Conservation (phyloP, 1,140 invertebrate species). For the Drosophila fuyamai region DNA sequence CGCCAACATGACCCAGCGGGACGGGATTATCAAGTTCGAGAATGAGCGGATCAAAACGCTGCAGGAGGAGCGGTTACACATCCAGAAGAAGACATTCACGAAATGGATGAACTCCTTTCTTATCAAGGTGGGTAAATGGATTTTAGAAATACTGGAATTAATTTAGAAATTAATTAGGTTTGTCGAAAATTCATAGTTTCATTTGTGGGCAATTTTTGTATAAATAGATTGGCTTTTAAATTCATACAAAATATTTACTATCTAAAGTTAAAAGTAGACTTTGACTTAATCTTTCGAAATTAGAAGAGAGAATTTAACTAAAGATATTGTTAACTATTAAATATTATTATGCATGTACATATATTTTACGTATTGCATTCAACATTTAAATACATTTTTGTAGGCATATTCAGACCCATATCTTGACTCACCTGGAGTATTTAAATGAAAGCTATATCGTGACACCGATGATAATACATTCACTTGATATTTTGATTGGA, state of each 20-base stretch:
- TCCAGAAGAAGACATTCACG: constrained; percentile 99
- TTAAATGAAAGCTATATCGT: constrained; percentile 13
- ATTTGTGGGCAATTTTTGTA: too few relatives aligned
- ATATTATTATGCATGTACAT: too few relatives aligned
- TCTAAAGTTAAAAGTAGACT: too few relatives aligned
- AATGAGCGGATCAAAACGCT: constrained; percentile 97
- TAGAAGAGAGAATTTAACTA: too few relatives aligned
- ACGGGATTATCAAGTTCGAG: constrained; percentile 97
- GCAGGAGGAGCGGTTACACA: constrained; percentile 98
- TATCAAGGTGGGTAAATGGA: constrained; percentile 90
- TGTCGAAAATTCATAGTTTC: neutral
- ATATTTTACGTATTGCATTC: too few relatives aligned
- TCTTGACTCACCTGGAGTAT: neutral
- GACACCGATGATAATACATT: constrained; percentile 11
- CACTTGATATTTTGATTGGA: constrained; percentile 23
- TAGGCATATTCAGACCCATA: too few relatives aligned
- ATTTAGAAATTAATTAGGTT: neutral
- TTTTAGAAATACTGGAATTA: too few relatives aligned
- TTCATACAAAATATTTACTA: too few relatives aligned
- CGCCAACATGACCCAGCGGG: constrained; percentile 93
- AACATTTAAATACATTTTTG: too few relatives aligned
- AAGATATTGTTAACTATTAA: too few relatives aligned
- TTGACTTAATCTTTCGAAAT: too few relatives aligned
- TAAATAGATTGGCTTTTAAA: too few relatives aligned
- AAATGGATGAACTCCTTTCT: constrained; percentile 99